Evolutionary conservation across 2,113 vertebrate genomes (phyloP).

Genomic region (Eulemur rufifrons): DNA sequence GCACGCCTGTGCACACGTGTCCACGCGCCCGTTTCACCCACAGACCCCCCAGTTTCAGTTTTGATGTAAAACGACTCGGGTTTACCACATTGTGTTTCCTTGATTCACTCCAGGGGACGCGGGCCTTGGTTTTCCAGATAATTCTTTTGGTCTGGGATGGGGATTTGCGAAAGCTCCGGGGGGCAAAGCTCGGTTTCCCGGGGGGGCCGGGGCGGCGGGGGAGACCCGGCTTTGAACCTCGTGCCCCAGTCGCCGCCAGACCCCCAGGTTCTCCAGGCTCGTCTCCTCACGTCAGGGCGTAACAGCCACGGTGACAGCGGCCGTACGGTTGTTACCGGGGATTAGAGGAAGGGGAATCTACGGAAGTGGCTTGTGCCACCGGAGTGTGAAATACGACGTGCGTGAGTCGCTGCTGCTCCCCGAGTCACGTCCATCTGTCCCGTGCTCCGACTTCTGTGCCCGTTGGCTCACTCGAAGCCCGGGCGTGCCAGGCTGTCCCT

Average conservation of each 20-base stretch:
- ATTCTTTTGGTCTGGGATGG: neutral
- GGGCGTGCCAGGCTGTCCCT: neutral
- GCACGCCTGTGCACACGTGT: fast-evolving
- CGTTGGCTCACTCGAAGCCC: neutral
- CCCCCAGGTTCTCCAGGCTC: neutral
- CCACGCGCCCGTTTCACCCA: too few species aligned
- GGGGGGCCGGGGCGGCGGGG: neutral
- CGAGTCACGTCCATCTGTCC: neutral
- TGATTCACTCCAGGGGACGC: neutral
- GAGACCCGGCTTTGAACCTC: neutral
- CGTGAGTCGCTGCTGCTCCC: neutral
- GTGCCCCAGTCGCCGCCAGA: neutral
- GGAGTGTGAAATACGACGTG: neutral
- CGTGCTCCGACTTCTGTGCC: neutral
- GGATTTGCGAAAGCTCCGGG: neutral
- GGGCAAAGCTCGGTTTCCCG: neutral
- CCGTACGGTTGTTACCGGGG: neutral
- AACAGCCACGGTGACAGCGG: neutral
- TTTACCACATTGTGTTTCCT: neutral
- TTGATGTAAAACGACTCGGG: neutral
- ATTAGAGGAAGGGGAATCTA: neutral
- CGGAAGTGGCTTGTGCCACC: neutral
- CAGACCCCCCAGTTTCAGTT: neutral
- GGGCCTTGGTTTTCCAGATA: neutral
- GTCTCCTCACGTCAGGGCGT: neutral